Percentiles rank a stretch among this genome's conserved stretches.
Conservation (phyloP, 1,140 invertebrate genomes). For the Plectus sambesii region DNA sequence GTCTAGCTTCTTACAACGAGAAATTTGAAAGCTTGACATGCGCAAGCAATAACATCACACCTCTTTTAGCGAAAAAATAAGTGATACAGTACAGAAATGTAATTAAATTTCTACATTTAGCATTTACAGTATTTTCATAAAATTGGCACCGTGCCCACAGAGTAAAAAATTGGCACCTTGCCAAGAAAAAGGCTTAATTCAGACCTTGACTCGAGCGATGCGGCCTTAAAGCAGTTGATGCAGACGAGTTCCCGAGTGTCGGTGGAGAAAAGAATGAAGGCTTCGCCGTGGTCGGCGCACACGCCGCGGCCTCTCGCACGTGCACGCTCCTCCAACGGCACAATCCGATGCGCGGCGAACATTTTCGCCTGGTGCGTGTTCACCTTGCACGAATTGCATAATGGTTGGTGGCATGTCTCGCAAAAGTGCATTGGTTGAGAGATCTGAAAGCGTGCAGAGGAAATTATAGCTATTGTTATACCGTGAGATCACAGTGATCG, state of each 20-base stretch:
- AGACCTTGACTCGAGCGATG: constrained; percentile 21
- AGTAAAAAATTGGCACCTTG: no score
- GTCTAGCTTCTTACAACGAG: no score
- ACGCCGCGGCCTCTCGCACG: constrained; percentile 16
- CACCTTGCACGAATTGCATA: constrained; percentile 29
- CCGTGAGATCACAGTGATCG: no score
- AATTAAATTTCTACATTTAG: no score
- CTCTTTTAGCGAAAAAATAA: no score
- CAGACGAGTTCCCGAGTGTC: constrained; percentile 37
- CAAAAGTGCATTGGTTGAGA: constrained; percentile 42
- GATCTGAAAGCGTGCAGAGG: constrained; percentile 20
- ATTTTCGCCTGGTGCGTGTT: constrained; percentile 42
- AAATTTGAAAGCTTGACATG: no score
- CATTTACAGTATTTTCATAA: no score
- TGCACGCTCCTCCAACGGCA: constrained; percentile 36
- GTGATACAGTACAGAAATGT: no score
- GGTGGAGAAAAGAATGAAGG: constrained; percentile 35
- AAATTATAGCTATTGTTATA: no score
- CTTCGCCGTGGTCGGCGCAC: constrained; percentile 35
- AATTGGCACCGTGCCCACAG: no score
- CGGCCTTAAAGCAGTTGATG: constrained; percentile 42
- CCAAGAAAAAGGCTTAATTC: no score
- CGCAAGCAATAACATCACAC: no score
- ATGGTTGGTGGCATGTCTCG: constrained; percentile 44
- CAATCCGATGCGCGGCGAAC: constrained; percentile 34